Evolutionary conservation across 2,888 invertebrate species (phyloP), one percentile per base, ranked within the genome.

Genomic region (Amphiduros pacificus): DNA sequence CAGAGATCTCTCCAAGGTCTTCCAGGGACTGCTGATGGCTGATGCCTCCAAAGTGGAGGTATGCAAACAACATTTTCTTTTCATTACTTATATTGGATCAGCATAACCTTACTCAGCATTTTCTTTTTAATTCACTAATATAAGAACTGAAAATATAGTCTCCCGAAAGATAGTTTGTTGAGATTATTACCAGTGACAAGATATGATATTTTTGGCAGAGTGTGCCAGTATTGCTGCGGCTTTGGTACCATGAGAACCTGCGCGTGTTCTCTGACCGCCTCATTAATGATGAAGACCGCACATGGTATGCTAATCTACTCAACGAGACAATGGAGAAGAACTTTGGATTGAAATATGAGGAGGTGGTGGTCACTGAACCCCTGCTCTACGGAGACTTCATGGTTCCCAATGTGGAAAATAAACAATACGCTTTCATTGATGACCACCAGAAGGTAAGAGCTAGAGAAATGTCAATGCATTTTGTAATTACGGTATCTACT

Each of bases 361-460:
- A 85, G 0, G 83, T 88, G 0, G 70, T 89, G 1, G 85, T 85
- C 0, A 81, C 79, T 0, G 80, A 85, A 3, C 78, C 86, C 6
- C 84, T 91, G 74, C 80, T 91, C 61, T 91, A 87, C 74, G 90
- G 88, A 0, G 91, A 91, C 76, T 90, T 90, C 74, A 69, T 80
- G 69, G 63, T 71, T 6, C 67, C 68, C 50, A 65, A 63, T 36
- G 88, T 74, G n/a, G 80, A 81, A 36, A 76, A 75, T 62, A 74
- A 84, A 68, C 85, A 87, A 44, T 91, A 91, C 75, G 70, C 85
- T 1, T 88, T 89, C 73, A 88, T 91, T 55, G 85, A 77, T 0
- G 86, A 90, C 73, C 80, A 84, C 62, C 84, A 84, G 0, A 87
- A 87, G 84, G 90, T 89, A 17, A 2, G 14, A n/a, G n/a, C n/a